phyloP scores from a whole-genome alignment of 1,140 invertebrate genomes.

The Lordiphosa clarofinis region DNA sequence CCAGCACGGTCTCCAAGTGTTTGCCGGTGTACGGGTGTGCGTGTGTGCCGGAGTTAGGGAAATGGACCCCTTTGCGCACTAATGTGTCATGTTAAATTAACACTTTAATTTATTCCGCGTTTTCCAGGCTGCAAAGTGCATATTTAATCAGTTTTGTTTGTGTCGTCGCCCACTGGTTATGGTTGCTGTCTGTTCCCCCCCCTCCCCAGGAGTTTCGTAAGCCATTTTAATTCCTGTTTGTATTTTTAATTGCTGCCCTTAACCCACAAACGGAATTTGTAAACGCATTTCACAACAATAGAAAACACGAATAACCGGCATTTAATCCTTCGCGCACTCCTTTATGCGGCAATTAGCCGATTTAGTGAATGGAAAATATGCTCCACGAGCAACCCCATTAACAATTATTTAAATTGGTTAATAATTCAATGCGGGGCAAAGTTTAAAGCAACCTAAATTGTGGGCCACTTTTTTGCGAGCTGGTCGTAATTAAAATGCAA shows the following conservation, averaged over 20 bases:
- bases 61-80: conserved; percentile 37
- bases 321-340: conserved; percentile 2
- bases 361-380: conserved; percentile 5
- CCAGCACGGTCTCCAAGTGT: conserved; percentile 41
- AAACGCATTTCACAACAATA: conserved; percentile 57
- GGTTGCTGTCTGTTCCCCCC: background rate
- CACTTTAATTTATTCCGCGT: conserved; percentile 79
- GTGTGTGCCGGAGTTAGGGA: conserved; percentile 25
- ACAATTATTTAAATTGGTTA: conserved; percentile 36
- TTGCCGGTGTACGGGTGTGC: conserved; percentile 9
- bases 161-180: conserved; percentile 43
- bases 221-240: conserved; percentile 73
- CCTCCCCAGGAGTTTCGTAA: conserved; percentile 46
- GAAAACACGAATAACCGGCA: conserved; percentile 33
- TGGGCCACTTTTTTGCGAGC: conserved; percentile 5
- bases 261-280: conserved; percentile 68
- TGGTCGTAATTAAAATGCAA: conserved; percentile 53
- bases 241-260: conserved; percentile 74
- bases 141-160: conserved; percentile 78
- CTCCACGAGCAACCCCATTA: conserved; percentile 5
- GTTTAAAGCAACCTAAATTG: conserved; percentile 49
- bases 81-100: conserved; percentile 79
- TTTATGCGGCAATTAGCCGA: conserved; percentile 5
- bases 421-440: conserved; percentile 22
- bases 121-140: conserved; percentile 74